These are phyloP conservation scores for Apis cerana DNA, from an alignment of 1,140 invertebrate genomes.

Conservation along the genomic window DNA sequence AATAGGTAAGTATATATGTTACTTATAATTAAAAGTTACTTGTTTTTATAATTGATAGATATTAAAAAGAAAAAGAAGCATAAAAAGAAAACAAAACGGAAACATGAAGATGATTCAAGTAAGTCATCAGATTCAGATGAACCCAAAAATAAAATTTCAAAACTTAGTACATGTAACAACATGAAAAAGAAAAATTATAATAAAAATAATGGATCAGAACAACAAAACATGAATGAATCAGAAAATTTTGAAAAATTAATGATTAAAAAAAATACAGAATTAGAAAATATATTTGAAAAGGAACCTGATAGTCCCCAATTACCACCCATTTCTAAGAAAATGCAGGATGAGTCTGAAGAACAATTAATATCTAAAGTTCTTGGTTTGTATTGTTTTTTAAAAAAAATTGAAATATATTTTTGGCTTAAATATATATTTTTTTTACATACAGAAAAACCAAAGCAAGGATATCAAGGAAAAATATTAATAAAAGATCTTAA, in stretches of 20 bases:
- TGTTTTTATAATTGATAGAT: slow-evolving; percentile 55
- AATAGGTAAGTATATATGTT: neutral
- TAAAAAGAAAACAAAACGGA: slow-evolving; percentile 82
- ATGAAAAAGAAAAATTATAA: slow-evolving; percentile 60
- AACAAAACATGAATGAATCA: neutral
- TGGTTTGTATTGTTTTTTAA: slow-evolving; percentile 70
- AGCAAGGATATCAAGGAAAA: slow-evolving; percentile 73
- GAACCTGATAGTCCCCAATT: slow-evolving; percentile 61
- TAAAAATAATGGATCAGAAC: slow-evolving; percentile 43
- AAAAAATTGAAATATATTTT: neutral
- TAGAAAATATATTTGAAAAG: slow-evolving; percentile 22
- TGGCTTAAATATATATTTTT: neutral
- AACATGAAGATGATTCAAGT: slow-evolving; percentile 77
- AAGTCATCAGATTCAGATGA: slow-evolving; percentile 75
- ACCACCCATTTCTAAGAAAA: slow-evolving; percentile 70
- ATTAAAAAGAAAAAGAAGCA: slow-evolving; percentile 83
- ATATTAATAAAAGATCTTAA: slow-evolving; percentile 86
- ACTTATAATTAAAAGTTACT: slow-evolving; percentile 24
- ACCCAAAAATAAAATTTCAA: slow-evolving; percentile 54
- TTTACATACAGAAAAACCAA: slow-evolving; percentile 73
- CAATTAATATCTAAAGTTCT: slow-evolving; percentile 77
- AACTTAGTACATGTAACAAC: neutral
- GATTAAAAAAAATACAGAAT: slow-evolving; percentile 52
- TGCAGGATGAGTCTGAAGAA: slow-evolving; percentile 71
- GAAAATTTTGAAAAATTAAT: slow-evolving; percentile 46